Evolutionary conservation across 2,888 invertebrate species (phyloP), one percentile per base, ranked within the genome.

Genomic region (Hoplodrina blanda): DNA sequence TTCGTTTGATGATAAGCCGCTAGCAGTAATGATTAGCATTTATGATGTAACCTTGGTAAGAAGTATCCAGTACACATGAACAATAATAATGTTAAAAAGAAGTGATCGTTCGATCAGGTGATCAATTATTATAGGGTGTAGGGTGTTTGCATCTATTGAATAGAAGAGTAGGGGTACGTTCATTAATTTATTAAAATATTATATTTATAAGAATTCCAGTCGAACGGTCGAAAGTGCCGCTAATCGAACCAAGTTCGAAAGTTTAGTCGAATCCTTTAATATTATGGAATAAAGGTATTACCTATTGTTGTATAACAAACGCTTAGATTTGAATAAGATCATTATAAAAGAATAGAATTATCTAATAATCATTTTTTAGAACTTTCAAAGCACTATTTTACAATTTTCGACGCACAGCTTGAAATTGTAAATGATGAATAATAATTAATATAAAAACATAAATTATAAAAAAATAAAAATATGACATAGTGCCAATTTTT

Each of bases 401-500:
- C 57, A 68, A 76, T 62, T 73, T 30, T 75, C 30, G 52, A 52
- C 30, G 72, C 81, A 78, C 78, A 55, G 75, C 76, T 81, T 84
- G 55, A 20, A 73, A 56, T 76, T 72, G 41, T 4, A 30, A 65
- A 72, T 63, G 13, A 70, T 66, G 67, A 57, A 53, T 25, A 53
- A 52, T n/a, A 30, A 64, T 54, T 41, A 60, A 11, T 17, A 60
- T 33, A 61, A 44, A 65, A 44, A 61, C 37, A n/a, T 46, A 53
- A 37, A 49, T 10, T 17, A 50, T 59, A 60, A 20, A 52, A n/a
- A 66, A 49, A 15, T 41, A 65, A 10, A 68, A 65, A 49, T 69
- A 70, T 63, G 60, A 64, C 33, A 76, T 80, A 76, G 81, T 81
- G 81, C 81, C 81, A 81, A 81, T 65, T 75, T 68, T 49, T 33